Evolutionary conservation across 1,140 invertebrate species (phyloP), one percentile per base, ranked within the genome.

Genomic region (Delia radicum): DNA sequence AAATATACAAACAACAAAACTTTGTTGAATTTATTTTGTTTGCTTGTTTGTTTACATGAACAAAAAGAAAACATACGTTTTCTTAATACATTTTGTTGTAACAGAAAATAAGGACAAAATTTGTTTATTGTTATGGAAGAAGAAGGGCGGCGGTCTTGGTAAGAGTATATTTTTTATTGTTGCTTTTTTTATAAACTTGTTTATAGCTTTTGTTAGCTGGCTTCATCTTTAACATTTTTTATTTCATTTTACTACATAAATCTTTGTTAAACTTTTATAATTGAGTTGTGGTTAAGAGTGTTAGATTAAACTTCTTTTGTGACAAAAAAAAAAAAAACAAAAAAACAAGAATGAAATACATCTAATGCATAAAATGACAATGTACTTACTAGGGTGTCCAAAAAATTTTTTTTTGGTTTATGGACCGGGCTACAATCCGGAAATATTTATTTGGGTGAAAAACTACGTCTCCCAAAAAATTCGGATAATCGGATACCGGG

Each of bases 221-320:
- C 21, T 33, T 33, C 18, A 33, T 33, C 65, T 29, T 67, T 31
- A 15, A n/a, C 28, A 28, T 67, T 67, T 12, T 62, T 26, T 10
- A 24, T 18, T 6, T 63, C 62, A 4, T 27, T 62, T 21, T 27
- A 13, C 62, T 69, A 31, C 29, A 69, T 69, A 69, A 69, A 69
- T 69, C 65, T 69, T 69, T 69, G 29, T 69, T 69, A 69, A 69
- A 69, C 65, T 69, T 69, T 69, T 69, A 33, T 69, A 69, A 69
- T 69, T 69, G 65, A 69, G 65, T 67, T 69, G 65, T 33, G 65
- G 65, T 69, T 37, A 18, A 69, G 65, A 69, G 24, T 69, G 65
- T 69, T 33, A 69, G 26, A 69, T 69, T 33, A 33, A 69, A 69
- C 18, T 33, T 69, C 37, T 21, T 31, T 69, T 67, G 27, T n/a